Evolutionary conservation across 1,140 invertebrate genomes (phyloP).

Genomic region (Marisa cornuarietis): DNA sequence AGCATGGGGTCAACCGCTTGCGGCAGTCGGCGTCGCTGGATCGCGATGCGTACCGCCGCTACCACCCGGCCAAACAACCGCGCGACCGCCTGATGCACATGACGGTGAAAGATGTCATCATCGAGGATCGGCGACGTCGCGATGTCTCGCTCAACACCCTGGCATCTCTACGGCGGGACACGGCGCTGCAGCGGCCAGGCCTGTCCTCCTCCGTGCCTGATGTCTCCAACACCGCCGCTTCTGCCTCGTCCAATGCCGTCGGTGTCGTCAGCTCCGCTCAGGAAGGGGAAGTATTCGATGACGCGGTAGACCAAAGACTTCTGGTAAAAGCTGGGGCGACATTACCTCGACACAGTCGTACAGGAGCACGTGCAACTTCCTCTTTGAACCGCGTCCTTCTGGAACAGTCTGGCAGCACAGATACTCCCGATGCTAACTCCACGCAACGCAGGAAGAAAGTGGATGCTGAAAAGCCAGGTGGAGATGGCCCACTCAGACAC

Average conservation of each 20-base stretch:
- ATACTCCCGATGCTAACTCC: too few species aligned
- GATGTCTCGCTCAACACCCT: neutral
- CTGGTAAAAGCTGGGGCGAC: conserved; percentile 6
- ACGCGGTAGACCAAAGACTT: too few species aligned
- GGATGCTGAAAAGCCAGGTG: neutral
- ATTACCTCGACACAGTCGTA: neutral
- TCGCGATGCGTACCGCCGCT: conserved; percentile 17
- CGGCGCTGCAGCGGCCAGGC: neutral
- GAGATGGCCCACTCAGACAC: neutral
- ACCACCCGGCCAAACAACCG: conserved; percentile 28
- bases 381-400: neutral
- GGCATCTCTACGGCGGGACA: neutral
- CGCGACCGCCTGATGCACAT: conserved; percentile 32
- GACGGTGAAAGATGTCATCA: conserved; percentile 33
- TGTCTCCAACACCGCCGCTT: neutral
- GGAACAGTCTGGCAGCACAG: neutral
- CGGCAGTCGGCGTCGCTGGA: neutral
- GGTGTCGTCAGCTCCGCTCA: neutral
- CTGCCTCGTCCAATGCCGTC: neutral
- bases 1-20: neutral
- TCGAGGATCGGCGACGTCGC: conserved; percentile 20
- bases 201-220: conserved; percentile 7
- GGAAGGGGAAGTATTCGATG: neutral
- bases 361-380: neutral
- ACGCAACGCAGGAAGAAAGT: too few species aligned